Evolutionary conservation across 2,888 invertebrate species (phyloP).

Genomic region (Phania funesta): DNA sequence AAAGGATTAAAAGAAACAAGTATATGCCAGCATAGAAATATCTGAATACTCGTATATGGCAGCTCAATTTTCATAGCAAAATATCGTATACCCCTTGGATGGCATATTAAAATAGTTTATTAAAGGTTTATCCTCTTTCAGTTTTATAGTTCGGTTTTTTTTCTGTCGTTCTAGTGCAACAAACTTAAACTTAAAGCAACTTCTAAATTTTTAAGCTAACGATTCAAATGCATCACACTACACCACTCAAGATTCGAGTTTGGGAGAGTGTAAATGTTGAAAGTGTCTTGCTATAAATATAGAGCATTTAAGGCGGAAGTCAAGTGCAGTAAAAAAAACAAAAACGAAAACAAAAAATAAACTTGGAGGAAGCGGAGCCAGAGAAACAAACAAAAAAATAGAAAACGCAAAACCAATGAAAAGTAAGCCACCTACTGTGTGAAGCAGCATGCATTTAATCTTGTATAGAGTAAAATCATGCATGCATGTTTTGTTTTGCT

Average conservation of each 20-base stretch:
- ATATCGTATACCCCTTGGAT: background rate
- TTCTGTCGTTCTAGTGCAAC: slow-evolving; percentile 10
- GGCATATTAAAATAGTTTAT: slow-evolving; percentile 42
- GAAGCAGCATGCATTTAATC: slow-evolving; percentile 60
- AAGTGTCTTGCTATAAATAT: slow-evolving; percentile 25
- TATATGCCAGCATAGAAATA: slow-evolving; percentile 3
- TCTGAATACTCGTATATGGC: background rate
- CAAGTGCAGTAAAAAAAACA: slow-evolving; percentile 9
- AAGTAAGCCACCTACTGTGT: slow-evolving; percentile 47
- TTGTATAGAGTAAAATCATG: slow-evolving; percentile 42
- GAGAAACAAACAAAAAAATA: background rate
- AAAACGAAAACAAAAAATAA: background rate
- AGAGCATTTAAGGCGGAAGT: slow-evolving; percentile 43
- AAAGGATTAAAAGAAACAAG: slow-evolving; percentile 47
- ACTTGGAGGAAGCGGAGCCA: slow-evolving; percentile 19
- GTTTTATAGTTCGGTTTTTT: slow-evolving; percentile 20
- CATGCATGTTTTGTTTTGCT: slow-evolving; percentile 39
- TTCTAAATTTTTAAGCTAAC: slow-evolving; percentile 41
- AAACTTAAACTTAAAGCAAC: slow-evolving; percentile 30
- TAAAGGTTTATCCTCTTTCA: slow-evolving; percentile 44
- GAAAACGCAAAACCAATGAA: slow-evolving; percentile 14
- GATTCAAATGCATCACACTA: slow-evolving; percentile 29
- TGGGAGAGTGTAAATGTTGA: background rate
- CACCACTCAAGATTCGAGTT: background rate
- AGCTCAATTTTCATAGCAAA: background rate